These are phyloP conservation scores for Acanthacorydalis orientalis DNA, from an alignment of 2,888 invertebrate genomes.

Conservation along the genomic window DNA sequence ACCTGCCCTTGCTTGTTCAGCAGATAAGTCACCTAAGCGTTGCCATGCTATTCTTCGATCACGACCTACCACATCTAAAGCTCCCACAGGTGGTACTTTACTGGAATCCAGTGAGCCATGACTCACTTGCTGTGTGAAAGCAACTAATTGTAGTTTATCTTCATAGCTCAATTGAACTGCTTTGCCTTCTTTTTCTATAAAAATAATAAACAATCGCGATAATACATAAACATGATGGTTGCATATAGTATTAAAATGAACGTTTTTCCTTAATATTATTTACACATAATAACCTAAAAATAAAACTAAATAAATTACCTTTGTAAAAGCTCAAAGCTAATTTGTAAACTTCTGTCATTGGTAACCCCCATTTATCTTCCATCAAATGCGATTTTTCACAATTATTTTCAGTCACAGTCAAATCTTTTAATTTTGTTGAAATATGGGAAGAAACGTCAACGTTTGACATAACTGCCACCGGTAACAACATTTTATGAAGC, in stretches of 20 bases:
- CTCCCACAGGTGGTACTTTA: constrained; percentile 62
- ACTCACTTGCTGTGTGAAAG: constrained; percentile 78
- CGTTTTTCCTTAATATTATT: too few relatives aligned
- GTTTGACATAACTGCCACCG: constrained; percentile 5
- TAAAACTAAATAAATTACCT: constrained; percentile 40
- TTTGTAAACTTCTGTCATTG: constrained; percentile 69
- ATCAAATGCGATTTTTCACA: not conserved
- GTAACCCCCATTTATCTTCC: constrained; percentile 44
- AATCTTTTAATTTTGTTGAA: not conserved
- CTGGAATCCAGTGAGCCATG: constrained; percentile 66
- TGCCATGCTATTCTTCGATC: constrained; percentile 91
- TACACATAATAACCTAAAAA: not conserved
- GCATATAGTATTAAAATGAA: too few relatives aligned
- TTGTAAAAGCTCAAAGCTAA: constrained; percentile 83
- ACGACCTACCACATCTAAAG: constrained; percentile 86
- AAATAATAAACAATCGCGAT: too few relatives aligned
- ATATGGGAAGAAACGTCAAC: constrained; percentile 5
- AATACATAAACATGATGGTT: too few relatives aligned
- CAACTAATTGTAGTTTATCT: constrained; percentile 80
- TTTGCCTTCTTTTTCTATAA: constrained; percentile 89
- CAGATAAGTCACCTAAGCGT: constrained; percentile 67
- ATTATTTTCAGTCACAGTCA: not conserved
- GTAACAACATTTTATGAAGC: not conserved
- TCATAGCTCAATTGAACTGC: constrained; percentile 88
- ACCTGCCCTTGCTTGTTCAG: constrained; percentile 78